Evolutionary conservation across 2,888 invertebrate genomes (phyloP).

Genomic region (Ophion slaviceki): DNA sequence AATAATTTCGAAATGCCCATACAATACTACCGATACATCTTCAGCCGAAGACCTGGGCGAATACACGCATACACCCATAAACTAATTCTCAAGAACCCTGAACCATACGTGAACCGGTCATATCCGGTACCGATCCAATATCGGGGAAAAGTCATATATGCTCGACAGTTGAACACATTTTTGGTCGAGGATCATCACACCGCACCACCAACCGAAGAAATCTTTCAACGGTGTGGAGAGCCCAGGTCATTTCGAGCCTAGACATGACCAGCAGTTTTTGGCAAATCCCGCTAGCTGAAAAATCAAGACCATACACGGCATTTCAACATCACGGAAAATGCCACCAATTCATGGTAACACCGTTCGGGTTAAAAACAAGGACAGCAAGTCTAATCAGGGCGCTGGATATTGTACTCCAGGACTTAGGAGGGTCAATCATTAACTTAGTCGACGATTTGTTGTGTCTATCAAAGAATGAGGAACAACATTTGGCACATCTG

Average conservation of each 20-base stretch:
- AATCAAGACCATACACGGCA: not conserved
- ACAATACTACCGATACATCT: no score
- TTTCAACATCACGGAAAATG: not conserved
- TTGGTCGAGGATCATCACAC: no score
- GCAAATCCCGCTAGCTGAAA: not conserved
- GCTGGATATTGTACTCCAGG: no score
- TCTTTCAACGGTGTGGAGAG: not conserved
- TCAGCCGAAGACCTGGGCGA: not conserved
- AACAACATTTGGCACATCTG: no score
- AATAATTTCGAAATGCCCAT: no score
- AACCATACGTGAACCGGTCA: not conserved
- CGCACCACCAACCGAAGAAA: not conserved
- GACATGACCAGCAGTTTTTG: no score
- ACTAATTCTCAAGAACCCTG: not conserved
- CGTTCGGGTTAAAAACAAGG: not conserved
- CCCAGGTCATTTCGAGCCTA: not conserved
- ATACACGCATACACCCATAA: not conserved
- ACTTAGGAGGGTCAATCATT: not conserved
- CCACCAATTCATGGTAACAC: slow-evolving; percentile 2
- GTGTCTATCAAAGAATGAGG: not conserved
- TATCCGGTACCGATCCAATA: no score
- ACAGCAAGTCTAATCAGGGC: no score
- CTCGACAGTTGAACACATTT: not conserved
- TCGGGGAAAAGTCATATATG: not conserved
- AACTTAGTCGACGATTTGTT: slow-evolving; percentile 59